phyloP scores from a whole-genome alignment of 2,113 vertebrate species.

The Peucedramus taeniatus region DNA sequence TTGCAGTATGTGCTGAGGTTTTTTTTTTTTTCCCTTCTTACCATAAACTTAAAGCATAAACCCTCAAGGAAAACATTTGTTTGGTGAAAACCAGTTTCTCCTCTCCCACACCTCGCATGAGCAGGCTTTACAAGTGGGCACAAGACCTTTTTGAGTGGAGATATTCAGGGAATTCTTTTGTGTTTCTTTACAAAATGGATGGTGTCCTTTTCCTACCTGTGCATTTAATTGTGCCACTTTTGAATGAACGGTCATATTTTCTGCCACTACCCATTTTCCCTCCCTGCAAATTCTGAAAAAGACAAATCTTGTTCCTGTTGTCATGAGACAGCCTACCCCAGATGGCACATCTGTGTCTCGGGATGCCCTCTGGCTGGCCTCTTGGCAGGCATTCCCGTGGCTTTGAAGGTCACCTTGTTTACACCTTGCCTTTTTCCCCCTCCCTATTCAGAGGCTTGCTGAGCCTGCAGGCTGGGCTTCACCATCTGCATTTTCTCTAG shows the following conservation, averaged over 20 bases:
- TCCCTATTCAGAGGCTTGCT: slow-evolving; percentile 41
- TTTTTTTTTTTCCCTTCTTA: background rate
- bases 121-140: background rate
- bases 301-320: slow-evolving; percentile 4
- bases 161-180: background rate
- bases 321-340: slow-evolving; percentile 32
- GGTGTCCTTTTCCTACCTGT: background rate
- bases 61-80: background rate
- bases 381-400: slow-evolving; percentile 27
- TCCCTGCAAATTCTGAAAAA: slow-evolving; percentile 16
- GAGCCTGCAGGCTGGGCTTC: slow-evolving; percentile 62
- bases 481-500: slow-evolving; percentile 68
- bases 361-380: slow-evolving; percentile 43
- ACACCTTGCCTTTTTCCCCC: background rate
- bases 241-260: background rate
- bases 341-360: slow-evolving; percentile 55
- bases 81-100: slow-evolving; percentile 22
- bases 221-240: background rate
- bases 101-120: background rate
- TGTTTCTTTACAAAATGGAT: background rate
- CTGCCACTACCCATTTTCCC: background rate
- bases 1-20: background rate
- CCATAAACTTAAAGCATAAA: background rate
- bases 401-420: slow-evolving; percentile 53
- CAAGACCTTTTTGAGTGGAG: background rate